Conservation (phyloP, 64 coral and sea anemone genomes). For the Dendronephthya gigantea region DNA sequence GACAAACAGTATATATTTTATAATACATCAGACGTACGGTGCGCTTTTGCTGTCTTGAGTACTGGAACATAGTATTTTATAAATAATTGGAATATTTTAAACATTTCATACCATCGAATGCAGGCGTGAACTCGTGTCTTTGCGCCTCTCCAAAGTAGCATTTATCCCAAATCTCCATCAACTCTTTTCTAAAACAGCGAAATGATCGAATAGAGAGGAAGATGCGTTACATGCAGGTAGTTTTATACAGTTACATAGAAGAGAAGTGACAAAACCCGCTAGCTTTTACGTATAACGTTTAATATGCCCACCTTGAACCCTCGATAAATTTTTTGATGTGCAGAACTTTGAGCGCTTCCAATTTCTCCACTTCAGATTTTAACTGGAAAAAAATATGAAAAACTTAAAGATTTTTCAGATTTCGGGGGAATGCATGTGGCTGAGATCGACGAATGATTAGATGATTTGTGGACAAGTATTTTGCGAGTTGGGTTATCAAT, state of each 20-base stretch:
- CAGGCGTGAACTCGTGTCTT: constrained; percentile 68
- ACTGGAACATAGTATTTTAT: neutral
- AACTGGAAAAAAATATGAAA: constrained; percentile 38
- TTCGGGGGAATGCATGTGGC: no score
- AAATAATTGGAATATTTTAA: neutral
- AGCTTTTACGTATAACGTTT: neutral
- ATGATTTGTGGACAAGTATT: no score
- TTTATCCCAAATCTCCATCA: constrained; percentile 74
- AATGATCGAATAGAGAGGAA: neutral
- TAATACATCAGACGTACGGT: no score
- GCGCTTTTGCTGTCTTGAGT: no score
- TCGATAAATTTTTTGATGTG: constrained; percentile 95
- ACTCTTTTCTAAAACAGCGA: constrained; percentile 54
- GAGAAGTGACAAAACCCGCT: no score
- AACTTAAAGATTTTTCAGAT: no score
- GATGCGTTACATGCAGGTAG: no score
- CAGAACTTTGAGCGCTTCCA: constrained; percentile 74
- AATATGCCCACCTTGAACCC: constrained; percentile 55
- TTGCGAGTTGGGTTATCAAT: no score
- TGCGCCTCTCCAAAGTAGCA: constrained; percentile 85
- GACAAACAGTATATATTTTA: neutral
- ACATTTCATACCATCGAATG: constrained; percentile 55
- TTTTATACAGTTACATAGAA: no score
- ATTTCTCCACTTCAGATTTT: constrained; percentile 66
- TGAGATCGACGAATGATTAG: no score